Evolutionary conservation across 92 coral and sea anemone genomes (phyloP).

Genomic region (Siderastrea radians): DNA sequence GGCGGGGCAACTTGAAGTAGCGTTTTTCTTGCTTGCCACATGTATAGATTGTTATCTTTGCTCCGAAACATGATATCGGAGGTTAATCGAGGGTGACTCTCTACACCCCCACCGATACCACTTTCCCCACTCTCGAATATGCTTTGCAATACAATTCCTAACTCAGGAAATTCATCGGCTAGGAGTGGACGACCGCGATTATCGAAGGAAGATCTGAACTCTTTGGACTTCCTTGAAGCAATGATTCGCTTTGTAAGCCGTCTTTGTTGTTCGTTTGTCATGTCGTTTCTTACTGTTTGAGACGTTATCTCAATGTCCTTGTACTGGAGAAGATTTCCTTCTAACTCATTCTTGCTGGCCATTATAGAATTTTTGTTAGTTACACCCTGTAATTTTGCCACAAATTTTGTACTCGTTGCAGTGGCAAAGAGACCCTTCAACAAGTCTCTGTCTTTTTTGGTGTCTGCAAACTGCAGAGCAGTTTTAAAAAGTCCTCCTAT

Average conservation of each 20-base stretch:
- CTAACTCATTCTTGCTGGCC: constrained; percentile 29
- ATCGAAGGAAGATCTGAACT: no score
- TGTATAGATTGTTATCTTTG: no score
- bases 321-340: background rate
- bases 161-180: no score
- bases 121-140: background rate
- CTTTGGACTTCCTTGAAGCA: no score
- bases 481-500: constrained; percentile 26
- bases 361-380: constrained; percentile 35
- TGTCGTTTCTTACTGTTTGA: constrained; percentile 37
- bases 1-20: no score
- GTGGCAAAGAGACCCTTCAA: constrained; percentile 42
- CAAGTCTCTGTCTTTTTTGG: constrained; percentile 45
- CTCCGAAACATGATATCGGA: constrained; percentile 5
- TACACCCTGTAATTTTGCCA: constrained; percentile 13
- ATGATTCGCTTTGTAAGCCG: background rate
- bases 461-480: constrained; percentile 36
- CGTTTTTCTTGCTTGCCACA: no score
- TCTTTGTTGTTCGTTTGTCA: constrained; percentile 45
- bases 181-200: no score
- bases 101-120: constrained; percentile 5
- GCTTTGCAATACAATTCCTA: no score
- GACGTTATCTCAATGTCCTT: constrained; percentile 40
- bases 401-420: constrained; percentile 37
- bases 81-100: constrained; percentile 60